These are phyloP conservation scores for Zootermopsis nevadensis DNA, from an alignment of 2,888 invertebrate genomes.

Conservation along the genomic window DNA sequence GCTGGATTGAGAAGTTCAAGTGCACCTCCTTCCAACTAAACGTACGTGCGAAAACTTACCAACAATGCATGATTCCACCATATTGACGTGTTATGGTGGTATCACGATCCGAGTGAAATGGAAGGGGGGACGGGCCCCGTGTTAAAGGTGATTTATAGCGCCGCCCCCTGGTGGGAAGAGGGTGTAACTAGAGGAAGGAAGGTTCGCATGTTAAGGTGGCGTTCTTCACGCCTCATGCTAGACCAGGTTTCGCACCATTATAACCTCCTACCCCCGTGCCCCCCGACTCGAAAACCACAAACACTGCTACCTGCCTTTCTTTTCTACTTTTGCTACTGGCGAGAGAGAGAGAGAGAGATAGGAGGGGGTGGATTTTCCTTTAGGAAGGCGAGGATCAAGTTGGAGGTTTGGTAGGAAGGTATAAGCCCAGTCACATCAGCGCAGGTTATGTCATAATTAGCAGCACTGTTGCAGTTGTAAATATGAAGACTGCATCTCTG, in stretches of 20 bases:
- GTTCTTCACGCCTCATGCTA: constrained; percentile 42
- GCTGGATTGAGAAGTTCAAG: background rate
- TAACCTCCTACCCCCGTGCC: background rate
- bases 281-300: background rate
- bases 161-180: constrained; percentile 36
- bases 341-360: too few species aligned
- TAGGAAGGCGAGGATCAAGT: background rate
- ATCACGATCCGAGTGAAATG: background rate
- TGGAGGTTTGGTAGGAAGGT: background rate
- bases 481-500: background rate
- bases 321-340: background rate
- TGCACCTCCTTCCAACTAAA: background rate
- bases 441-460: background rate
- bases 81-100: constrained; percentile 19
- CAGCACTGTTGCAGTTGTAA: background rate
- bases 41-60: background rate
- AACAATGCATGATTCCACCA: constrained; percentile 31
- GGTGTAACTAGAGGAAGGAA: constrained; percentile 43
- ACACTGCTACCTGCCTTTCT: background rate
- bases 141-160: constrained; percentile 40
- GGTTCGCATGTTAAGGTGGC: constrained; percentile 45
- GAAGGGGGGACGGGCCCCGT: background rate
- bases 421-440: background rate
- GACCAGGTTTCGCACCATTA: background rate
- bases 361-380: background rate